Percentiles rank a stretch among this genome's conserved stretches.
These are phyloP conservation scores for Cyrtonyx montezumae DNA, from an alignment of 2,113 vertebrate genomes.

Conservation along the genomic window DNA sequence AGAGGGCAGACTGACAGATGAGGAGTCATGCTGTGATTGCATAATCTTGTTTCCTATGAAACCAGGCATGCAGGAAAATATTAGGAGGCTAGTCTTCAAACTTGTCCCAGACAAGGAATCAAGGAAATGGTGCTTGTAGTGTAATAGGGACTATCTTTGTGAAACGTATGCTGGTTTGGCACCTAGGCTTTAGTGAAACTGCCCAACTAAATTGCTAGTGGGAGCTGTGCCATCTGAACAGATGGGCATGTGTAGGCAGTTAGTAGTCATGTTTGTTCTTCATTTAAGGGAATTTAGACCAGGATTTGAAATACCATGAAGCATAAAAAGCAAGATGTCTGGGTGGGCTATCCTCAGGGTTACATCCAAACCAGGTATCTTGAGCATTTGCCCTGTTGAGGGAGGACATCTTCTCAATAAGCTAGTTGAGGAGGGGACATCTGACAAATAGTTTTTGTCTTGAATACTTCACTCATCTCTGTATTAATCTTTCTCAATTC, in stretches of 20 bases:
- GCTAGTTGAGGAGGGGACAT: not conserved
- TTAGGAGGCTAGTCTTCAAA: constrained; percentile 13
- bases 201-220: constrained; percentile 63
- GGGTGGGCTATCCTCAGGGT: not conserved
- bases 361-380: not conserved
- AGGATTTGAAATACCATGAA: constrained; percentile 51
- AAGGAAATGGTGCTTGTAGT: constrained; percentile 21
- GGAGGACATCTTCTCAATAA: not conserved
- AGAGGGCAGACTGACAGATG: not conserved
- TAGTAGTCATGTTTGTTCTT: constrained; percentile 64
- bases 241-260: constrained; percentile 72
- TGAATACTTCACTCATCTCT: not conserved
- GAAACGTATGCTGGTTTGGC: constrained; percentile 69
- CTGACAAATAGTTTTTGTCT: not conserved
- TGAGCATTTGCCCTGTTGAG: not conserved
- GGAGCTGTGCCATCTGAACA: constrained; percentile 70
- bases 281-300: constrained; percentile 67
- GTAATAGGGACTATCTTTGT: constrained; percentile 40
- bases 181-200: constrained; percentile 57
- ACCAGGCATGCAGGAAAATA: not conserved
- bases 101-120: constrained; percentile 6
- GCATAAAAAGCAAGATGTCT: constrained; percentile 7
- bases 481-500: not conserved
- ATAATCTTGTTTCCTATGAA: not conserved
- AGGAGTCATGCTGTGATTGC: not conserved